These are phyloP conservation scores for Craniophora ligustri DNA, from an alignment of 2,888 invertebrate species.

Conservation along the genomic window DNA sequence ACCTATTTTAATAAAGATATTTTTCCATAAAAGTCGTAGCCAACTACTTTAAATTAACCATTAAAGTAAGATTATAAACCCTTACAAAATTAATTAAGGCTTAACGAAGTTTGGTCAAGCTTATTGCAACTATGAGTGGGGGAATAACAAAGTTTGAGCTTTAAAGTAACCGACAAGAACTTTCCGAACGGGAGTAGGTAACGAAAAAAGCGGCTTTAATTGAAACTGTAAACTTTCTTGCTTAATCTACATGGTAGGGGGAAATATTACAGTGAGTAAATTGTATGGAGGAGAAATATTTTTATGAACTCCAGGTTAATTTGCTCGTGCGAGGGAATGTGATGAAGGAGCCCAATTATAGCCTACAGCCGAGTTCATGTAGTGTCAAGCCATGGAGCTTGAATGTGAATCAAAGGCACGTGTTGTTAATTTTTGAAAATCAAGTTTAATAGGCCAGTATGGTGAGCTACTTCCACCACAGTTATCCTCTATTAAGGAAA, in stretches of 20 bases:
- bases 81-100: constrained; percentile 66
- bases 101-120: constrained; percentile 66
- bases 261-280: constrained; percentile 41
- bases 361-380: no score
- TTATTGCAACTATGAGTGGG: constrained; percentile 69
- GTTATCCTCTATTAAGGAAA: no score
- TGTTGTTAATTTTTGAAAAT: no score
- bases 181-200: constrained; percentile 48
- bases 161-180: constrained; percentile 59
- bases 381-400: no score
- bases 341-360: no score
- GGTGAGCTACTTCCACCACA: no score
- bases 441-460: no score
- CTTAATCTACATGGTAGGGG: constrained; percentile 51
- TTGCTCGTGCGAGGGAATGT: neutral
- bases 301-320: neutral
- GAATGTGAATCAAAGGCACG: no score
- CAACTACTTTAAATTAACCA: constrained; percentile 37
- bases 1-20: constrained; percentile 28
- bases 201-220: constrained; percentile 61
- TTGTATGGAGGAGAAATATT: constrained; percentile 29
- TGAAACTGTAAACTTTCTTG: constrained; percentile 63
- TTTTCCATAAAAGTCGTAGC: constrained; percentile 13
- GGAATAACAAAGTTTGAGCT: constrained; percentile 62
- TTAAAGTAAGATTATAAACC: constrained; percentile 52